These are phyloP conservation scores for Pipistrellus nathusii DNA, from an alignment of 2,797 vertebrate genomes.

Conservation along the genomic window DNA sequence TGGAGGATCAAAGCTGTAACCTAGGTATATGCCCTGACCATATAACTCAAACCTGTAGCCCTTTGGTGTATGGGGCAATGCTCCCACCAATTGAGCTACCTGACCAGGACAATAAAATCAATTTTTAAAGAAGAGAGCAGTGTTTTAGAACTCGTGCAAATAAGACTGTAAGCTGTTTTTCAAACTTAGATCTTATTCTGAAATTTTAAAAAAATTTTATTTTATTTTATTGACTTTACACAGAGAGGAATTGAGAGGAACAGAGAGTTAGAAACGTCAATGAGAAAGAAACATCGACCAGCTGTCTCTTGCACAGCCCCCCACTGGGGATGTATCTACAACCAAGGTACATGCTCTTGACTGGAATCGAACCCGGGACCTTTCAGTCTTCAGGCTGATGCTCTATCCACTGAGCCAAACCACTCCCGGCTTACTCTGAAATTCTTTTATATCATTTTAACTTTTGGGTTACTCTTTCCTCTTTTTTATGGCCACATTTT, in stretches of 20 bases:
- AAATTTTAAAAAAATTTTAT: too few relatives aligned
- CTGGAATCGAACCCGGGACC: too few relatives aligned
- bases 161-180: not conserved
- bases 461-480: not conserved
- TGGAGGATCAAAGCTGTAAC: not conserved
- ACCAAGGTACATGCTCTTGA: too few relatives aligned
- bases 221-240: too few relatives aligned
- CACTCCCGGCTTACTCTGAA: not conserved
- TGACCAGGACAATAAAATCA: not conserved
- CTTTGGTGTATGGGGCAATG: not conserved
- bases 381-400: too few relatives aligned
- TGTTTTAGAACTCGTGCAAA: not conserved
- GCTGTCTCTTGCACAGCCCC: too few relatives aligned
- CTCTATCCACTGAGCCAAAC: too few relatives aligned
- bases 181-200: not conserved
- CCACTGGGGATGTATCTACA: too few relatives aligned
- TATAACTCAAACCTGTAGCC: not conserved
- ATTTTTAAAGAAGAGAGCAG: not conserved
- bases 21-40: not conserved
- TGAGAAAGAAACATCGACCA: too few relatives aligned
- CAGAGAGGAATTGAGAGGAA: too few relatives aligned
- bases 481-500: not conserved
- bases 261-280: too few relatives aligned
- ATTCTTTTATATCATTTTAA: constrained; percentile 31
- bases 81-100: not conserved